Base-by-base conservation (phyloP, 2,888 invertebrate genomes). In the Ophraella communa region DNA sequence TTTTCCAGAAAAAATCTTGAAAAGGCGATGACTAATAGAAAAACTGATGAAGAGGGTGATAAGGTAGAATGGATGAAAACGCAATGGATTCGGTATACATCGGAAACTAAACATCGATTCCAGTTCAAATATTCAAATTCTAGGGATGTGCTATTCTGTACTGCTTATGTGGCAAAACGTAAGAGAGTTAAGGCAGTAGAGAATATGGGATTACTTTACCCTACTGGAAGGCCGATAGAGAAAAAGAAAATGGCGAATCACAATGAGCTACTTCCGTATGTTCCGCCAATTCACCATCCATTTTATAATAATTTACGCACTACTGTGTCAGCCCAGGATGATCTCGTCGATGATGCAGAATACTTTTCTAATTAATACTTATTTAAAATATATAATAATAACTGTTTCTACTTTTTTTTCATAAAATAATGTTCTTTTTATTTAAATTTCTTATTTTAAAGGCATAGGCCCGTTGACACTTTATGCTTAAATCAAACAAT, bases 261-360 rank as follows among this genome's bases (percentile, higher is more conserved):
- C 18, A 18, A 18, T 18, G 20, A 45, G 17, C 20, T 45, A 20
- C 20, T 45, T 18, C 18, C 17, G 17, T 45, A 45, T 45, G 45
- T 45, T 45, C 45, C 45, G 20, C 45, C 45, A 17, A 45, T 45
- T 45, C 20, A 45, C 45, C 45, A 45, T 45, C 18, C 45, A 45
- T 45, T 45, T 45, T 45, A 45, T 45, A 45, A 45, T 45, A 45
- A 20, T 20, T 20, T 20, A 18, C 17, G 20, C 18, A 45, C 45
- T 20, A 45, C 17, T 45, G 45, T 20, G 17, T 45, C 17, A 45
- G 20, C 20, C 45, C 17, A 45, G 17, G 45, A 18, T 45, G 45
- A 45, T 45, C 18, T 18, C 17, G 45, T 45, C 17, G 18, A 17
- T 45, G 17, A 18, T 18, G 21, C 4, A 45, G 45, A 45, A 18